These are phyloP conservation scores for Hemichromis elongatus DNA, from an alignment of 2,113 vertebrate species.

Conservation along the genomic window DNA sequence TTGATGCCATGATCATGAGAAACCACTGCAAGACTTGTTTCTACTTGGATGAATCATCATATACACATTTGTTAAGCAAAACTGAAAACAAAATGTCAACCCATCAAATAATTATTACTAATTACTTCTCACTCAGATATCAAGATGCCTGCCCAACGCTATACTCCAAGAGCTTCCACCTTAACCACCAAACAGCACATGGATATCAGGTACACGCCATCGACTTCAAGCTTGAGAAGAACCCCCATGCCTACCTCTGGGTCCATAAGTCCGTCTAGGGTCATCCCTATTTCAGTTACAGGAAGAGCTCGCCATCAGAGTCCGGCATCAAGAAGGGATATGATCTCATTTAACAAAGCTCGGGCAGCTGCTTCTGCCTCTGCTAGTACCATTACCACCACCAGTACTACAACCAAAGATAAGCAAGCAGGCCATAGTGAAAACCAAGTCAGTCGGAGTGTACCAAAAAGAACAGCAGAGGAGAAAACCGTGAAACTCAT, in stretches of 20 bases:
- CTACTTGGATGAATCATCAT: not conserved
- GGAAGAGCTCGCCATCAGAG: slow-evolving; percentile 56
- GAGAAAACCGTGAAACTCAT: slow-evolving; percentile 57
- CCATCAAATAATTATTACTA: not conserved
- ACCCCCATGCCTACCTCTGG: slow-evolving; percentile 49
- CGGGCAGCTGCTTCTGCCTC: slow-evolving; percentile 50
- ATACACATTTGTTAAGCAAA: not conserved
- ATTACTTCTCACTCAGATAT: slow-evolving; percentile 72
- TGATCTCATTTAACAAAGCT: slow-evolving; percentile 70
- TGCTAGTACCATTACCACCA: not conserved
- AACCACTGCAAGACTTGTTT: not conserved
- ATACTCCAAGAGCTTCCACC: slow-evolving; percentile 65
- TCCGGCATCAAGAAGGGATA: slow-evolving; percentile 70
- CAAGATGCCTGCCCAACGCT: slow-evolving; percentile 69
- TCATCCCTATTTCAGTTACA: slow-evolving; percentile 55
- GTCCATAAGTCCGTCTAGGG: slow-evolving; percentile 47
- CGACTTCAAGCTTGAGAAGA: slow-evolving; percentile 54
- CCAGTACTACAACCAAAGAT: slow-evolving; percentile 7
- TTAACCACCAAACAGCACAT: slow-evolving; percentile 66
- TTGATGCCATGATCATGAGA: not conserved
- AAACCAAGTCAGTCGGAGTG: slow-evolving; percentile 35
- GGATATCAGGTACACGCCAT: slow-evolving; percentile 64
- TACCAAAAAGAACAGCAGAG: slow-evolving; percentile 51
- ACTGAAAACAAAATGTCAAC: not conserved
- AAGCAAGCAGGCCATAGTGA: slow-evolving; percentile 10